Percentiles rank a stretch among this genome's conserved stretches.
These are phyloP conservation scores for Eciton burchellii DNA, from an alignment of 1,140 invertebrate species.

Conservation along the genomic window DNA sequence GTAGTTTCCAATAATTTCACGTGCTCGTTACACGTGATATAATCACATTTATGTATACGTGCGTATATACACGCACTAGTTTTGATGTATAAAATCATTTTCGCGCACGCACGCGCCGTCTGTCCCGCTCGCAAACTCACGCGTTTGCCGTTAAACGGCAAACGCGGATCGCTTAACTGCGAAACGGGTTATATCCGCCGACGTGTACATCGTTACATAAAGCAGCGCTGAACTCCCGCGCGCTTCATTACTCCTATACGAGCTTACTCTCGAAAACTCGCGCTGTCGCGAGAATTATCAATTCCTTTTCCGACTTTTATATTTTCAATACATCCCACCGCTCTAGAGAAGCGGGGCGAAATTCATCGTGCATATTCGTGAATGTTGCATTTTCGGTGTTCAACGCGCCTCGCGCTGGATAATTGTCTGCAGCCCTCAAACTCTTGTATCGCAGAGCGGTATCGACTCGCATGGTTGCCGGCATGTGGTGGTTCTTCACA, in stretches of 20 bases:
- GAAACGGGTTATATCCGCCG: constrained; percentile 11
- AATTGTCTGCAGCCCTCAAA: constrained; percentile 65
- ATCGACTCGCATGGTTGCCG: constrained; percentile 95
- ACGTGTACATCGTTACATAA: constrained; percentile 53
- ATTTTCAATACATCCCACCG: constrained; percentile 23
- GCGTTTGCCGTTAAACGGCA: constrained; percentile 42
- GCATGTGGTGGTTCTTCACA: constrained; percentile 99
- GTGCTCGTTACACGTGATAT: constrained; percentile 46
- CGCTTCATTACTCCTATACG: constrained; percentile 29
- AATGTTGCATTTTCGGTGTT: not conserved
- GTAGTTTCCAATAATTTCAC: constrained; percentile 52
- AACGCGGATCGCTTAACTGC: constrained; percentile 40
- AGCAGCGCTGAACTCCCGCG: constrained; percentile 22
- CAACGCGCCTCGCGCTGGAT: not conserved
- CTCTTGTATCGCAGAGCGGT: constrained; percentile 88
- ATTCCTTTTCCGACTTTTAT: constrained; percentile 37
- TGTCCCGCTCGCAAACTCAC: constrained; percentile 1
- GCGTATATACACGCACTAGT: not conserved
- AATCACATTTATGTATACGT: constrained; percentile 49
- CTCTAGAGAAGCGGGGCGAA: constrained; percentile 5
- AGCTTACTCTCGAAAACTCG: constrained; percentile 40
- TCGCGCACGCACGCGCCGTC: not conserved
- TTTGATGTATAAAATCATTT: constrained; percentile 48
- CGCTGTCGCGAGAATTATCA: constrained; percentile 27
- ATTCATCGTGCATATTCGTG: not conserved